Base-by-base conservation (phyloP, 2,888 invertebrate species). In the Nasonia oneida region DNA sequence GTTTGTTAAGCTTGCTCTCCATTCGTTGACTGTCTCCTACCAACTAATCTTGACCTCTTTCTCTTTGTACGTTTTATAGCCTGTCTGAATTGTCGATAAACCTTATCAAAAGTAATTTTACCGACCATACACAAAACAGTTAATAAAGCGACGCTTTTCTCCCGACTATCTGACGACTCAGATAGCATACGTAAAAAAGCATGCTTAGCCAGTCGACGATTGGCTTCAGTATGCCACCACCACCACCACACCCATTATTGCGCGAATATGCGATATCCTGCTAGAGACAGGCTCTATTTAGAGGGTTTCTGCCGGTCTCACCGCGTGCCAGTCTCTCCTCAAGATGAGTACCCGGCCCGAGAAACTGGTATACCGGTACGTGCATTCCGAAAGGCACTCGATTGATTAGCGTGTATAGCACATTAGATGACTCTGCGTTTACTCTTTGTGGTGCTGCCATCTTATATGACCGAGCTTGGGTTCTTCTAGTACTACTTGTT, bases 141-240 rank as follows among this genome's bases (percentile, higher is more conserved):
- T 39, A n/a, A 2, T 15, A 39, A 10, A 15, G 67, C 33, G 15
- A 33, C 33, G 14, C 29, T 37, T 70, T n/a, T 33, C 33, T 70
- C 70, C 6, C 8, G 39, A 39, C 18, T 14, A 10, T 1, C 14
- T 10, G 29, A n/a, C 23, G 37, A n/a, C 10, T 42, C 39, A 10
- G 39, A 29, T 18, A 71, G 70, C 37, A 74, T 74, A 8, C 74
- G 18, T 47, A 33, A 75, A 23, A 75, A 75, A 5, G 47, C 74
- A 50, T 3, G 12, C 12, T 77, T 37, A n/a, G 77, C 33, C 10
- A 61, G 8, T 18, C 37, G 2, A n/a, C 37, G 14, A 37, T 76
- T 37, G 6, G 37, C 76, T 33, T 57, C 2, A 10, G 53, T 53
- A 53, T 18, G 18, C 23, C 23, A 0, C 23, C 23, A 23, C 23